phyloP scores from a whole-genome alignment of 2,888 invertebrate genomes.

The Alloscopus bannaensis region DNA sequence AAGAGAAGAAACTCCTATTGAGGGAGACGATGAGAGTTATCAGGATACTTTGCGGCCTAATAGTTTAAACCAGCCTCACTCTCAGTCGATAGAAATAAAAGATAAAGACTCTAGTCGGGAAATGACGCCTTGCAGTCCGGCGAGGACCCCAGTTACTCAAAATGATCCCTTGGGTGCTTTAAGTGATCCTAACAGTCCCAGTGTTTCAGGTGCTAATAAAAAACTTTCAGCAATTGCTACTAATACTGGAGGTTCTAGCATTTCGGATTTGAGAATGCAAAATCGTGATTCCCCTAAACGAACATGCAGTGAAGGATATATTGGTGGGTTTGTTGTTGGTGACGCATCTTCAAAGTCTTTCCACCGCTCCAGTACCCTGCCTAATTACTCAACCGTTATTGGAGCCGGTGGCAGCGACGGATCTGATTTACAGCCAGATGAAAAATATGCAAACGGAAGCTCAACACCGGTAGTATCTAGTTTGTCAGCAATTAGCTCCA shows the following conservation, averaged over 20 bases:
- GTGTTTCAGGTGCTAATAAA: conserved; percentile 29
- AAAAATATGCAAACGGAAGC: conserved; percentile 44
- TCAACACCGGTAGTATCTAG: conserved; percentile 72
- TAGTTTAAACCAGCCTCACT: conserved; percentile 44
- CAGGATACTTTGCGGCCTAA: conserved; percentile 60
- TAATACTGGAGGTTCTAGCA: conserved; percentile 35
- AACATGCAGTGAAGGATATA: conserved; percentile 72
- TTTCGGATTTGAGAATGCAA: conserved; percentile 50
- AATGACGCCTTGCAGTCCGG: conserved; percentile 78
- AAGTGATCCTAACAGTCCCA: conserved; percentile 74
- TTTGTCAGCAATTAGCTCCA: conserved; percentile 86
- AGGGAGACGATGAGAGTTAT: conserved; percentile 66
- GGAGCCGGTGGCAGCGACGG: conserved; percentile 41
- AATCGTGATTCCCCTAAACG: conserved; percentile 71
- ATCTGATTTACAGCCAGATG: conserved; percentile 29
- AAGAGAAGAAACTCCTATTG: conserved; percentile 70
- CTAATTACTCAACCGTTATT: conserved; percentile 69
- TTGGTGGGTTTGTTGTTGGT: conserved; percentile 57
- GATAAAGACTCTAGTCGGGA: conserved; percentile 47
- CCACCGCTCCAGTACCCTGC: conserved; percentile 72
- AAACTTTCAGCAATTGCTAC: conserved; percentile 24
- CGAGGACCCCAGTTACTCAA: conserved; percentile 89
- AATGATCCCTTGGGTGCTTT: conserved; percentile 95
- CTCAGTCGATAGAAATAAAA: conserved; percentile 65
- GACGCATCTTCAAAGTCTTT: conserved; percentile 62